Conservation (phyloP, 2,797 vertebrate species). For the Platyrinchus mystaceus region DNA sequence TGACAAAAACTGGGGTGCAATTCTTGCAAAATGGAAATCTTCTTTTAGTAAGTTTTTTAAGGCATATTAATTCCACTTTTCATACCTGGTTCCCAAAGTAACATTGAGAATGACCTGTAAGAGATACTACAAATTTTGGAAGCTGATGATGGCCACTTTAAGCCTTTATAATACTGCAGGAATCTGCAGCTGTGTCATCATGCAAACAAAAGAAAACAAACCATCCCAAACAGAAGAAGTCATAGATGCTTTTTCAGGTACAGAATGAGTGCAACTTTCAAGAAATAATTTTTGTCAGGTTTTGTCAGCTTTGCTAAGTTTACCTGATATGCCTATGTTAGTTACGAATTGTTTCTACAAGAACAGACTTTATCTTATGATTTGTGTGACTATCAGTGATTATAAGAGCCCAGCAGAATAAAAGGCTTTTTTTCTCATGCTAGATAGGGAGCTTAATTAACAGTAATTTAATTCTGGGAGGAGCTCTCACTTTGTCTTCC, state of each 20-base stretch:
- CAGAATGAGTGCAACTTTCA: background rate
- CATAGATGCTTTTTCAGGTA: background rate
- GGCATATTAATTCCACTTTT: background rate
- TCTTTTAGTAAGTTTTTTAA: background rate
- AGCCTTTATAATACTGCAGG: background rate
- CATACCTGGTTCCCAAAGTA: background rate
- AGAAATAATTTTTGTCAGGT: background rate
- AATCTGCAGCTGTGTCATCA: background rate
- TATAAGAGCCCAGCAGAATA: background rate
- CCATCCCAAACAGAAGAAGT: background rate
- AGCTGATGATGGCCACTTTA: background rate
- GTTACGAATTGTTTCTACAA: background rate
- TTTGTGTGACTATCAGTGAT: background rate
- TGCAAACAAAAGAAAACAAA: background rate
- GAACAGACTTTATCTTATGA: background rate
- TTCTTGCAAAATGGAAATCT: background rate
- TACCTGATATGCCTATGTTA: background rate
- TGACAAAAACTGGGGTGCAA: background rate
- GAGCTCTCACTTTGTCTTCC: background rate
- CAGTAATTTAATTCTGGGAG: constrained; percentile 1
- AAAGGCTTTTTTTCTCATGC: background rate
- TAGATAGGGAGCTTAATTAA: background rate
- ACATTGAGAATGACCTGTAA: background rate
- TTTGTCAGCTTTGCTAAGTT: background rate
- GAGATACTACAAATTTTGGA: background rate